Percentiles rank a stretch among this genome's conserved stretches.
Evolutionary conservation across 30 jellyfish, hydroid and myxozoan species (phyloP).

Genomic region (Morbakka virulenta): DNA sequence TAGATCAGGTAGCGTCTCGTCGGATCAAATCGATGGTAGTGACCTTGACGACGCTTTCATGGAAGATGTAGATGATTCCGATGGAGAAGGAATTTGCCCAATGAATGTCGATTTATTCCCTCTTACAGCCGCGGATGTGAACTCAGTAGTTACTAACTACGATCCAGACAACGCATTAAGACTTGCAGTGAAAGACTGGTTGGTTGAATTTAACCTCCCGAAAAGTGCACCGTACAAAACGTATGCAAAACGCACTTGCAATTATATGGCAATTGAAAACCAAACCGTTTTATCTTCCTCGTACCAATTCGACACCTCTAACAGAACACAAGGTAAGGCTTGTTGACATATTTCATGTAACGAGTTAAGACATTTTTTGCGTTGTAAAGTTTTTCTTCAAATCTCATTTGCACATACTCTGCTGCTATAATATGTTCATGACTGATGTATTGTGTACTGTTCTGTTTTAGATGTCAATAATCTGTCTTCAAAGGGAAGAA

Average conservation of each 20-base stretch:
- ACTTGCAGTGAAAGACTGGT: constrained; percentile 84
- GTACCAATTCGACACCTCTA: constrained; percentile 73
- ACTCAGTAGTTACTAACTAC: constrained; percentile 62
- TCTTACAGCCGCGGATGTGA: constrained; percentile 87
- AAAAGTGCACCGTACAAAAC: constrained; percentile 74
- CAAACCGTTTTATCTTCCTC: constrained; percentile 82
- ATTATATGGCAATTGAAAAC: constrained; percentile 62
- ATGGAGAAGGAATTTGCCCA: too few species aligned
- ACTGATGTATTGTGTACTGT: too few species aligned
- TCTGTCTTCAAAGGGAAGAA: too few species aligned
- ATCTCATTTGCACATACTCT: constrained; percentile 4
- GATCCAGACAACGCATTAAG: constrained; percentile 73
- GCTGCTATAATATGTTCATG: too few species aligned
- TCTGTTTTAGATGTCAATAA: too few species aligned
- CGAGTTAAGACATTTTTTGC: not conserved
- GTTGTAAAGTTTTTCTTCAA: not conserved
- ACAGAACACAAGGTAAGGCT: constrained; percentile 43
- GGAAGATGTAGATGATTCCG: constrained; percentile 68
- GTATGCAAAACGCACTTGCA: constrained; percentile 83
- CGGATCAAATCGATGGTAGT: constrained; percentile 28
- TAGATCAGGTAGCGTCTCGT: not conserved
- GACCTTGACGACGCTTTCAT: constrained; percentile 71
- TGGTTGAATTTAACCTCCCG: constrained; percentile 43
- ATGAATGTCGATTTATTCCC: constrained; percentile 90
- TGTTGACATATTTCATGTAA: not conserved